Conservation (phyloP, 2,797 vertebrate genomes). For the Hippoglossus hippoglossus region DNA sequence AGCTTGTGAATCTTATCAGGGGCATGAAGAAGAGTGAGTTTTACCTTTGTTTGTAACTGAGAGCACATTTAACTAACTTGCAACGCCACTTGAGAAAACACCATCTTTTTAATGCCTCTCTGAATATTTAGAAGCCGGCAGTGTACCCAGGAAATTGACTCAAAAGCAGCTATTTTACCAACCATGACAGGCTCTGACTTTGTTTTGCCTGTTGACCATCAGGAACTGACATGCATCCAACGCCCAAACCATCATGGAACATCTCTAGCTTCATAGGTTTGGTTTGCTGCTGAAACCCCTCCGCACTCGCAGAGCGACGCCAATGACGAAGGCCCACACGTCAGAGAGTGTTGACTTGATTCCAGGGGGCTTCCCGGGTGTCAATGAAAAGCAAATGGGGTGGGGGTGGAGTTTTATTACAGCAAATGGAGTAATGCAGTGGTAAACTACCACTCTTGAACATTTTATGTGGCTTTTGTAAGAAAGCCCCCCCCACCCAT, state of each 20-base stretch:
- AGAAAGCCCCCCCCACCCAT: slow-evolving; percentile 9
- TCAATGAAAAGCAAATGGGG: slow-evolving; percentile 27
- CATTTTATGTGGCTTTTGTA: slow-evolving; percentile 10
- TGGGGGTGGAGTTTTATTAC: slow-evolving; percentile 12
- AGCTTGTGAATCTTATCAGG: background rate
- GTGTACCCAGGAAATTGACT: background rate
- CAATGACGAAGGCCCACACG: background rate
- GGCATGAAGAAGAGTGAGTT: background rate
- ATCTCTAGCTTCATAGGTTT: background rate
- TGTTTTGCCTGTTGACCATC: background rate
- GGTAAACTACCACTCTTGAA: slow-evolving; percentile 19
- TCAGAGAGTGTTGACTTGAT: slow-evolving; percentile 18
- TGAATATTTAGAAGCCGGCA: background rate
- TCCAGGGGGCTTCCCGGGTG: slow-evolving; percentile 3
- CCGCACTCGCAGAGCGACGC: slow-evolving; percentile 18
- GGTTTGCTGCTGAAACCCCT: slow-evolving; percentile 4
- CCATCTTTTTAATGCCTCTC: background rate
- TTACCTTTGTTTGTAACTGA: background rate
- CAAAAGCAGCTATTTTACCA: background rate
- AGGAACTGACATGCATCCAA: background rate
- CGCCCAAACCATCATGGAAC: background rate
- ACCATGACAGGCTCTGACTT: background rate
- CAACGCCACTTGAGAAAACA: too few species aligned
- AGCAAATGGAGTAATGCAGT: slow-evolving; percentile 12
- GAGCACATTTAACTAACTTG: background rate